Evolutionary conservation across 2,113 vertebrate genomes (phyloP), one percentile per base, ranked within the genome.

Genomic region (Poeciliopsis turrubarensis): DNA sequence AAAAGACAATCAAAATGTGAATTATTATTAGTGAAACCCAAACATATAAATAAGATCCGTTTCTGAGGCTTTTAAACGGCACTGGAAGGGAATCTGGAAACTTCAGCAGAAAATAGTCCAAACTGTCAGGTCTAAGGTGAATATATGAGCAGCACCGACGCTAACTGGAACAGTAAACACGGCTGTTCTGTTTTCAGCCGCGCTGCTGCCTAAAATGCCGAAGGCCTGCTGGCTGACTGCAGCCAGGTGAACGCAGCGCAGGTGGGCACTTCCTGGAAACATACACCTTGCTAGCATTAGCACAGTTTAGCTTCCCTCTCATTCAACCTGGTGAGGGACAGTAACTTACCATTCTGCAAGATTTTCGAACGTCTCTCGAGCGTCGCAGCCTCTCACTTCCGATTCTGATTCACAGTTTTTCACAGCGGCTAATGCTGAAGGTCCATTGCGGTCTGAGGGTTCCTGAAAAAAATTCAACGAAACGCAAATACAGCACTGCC

Each of bases 261-360:
- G 88, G 89, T 89, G 80, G 17, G 32, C 68, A 89, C 89, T 93
- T 92, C 91, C 90, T 90, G 90, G 66, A 85, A 73, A 4, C 54
- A 15, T 75, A 89, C 87, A 90, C 90, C 91, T 91, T 86, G 65
- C 61, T 86, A 92, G 81, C 86, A 67, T 83, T 85, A 91, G 78
- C 88, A 72, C 71, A 68, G 64, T 69, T 63, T 57, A 75, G 70
- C 73, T 64, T 11, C 25, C 54, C 41, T 11, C 29, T 31, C n/a
- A n/a, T 57, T 66, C 31, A 27, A 12, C 4, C 32, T 3, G 27
- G 11, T 15, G 1, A 63, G 37, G 27, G 31, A 30, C 65, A 54
- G 25, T 4, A 27, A 87, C 91, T 90, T 67, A 94, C 94, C 91
- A 94, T 94, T 70, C 75, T 34, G 27, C 39, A n/a, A 5, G 62